Evolutionary conservation across 2,797 vertebrate genomes (phyloP).

Genomic region (Diceros bicornis): DNA sequence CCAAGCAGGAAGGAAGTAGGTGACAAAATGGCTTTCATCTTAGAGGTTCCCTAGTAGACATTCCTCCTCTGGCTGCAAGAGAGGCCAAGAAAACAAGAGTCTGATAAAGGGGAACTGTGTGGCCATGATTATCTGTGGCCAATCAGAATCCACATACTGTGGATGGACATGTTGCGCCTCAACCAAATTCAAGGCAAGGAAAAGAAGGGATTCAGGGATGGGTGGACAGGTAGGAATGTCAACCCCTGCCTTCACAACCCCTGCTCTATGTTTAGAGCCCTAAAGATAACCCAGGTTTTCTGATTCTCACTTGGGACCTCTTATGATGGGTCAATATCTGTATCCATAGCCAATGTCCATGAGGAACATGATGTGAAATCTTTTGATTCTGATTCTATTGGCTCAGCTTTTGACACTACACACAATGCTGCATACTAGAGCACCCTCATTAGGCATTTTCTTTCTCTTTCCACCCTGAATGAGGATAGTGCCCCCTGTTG

Average conservation of each 20-base stretch:
- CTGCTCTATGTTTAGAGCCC: not conserved
- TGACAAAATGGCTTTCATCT: not conserved
- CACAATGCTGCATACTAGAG: not conserved
- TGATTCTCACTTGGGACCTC: not conserved
- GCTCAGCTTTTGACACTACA: not conserved
- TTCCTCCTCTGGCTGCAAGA: not conserved
- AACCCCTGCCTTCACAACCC: too few species aligned
- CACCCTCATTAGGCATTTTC: too few species aligned
- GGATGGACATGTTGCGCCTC: rapidly evolving
- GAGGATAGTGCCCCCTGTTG: not conserved
- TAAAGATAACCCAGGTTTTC: not conserved
- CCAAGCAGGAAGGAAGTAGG: not conserved
- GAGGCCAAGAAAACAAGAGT: not conserved
- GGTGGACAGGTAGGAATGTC: too few species aligned
- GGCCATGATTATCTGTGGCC: not conserved
- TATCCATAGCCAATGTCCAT: too few species aligned
- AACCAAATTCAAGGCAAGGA: not conserved
- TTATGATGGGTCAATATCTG: not conserved
- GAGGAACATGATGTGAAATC: not conserved
- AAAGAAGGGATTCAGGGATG: not conserved
- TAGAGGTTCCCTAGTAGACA: not conserved
- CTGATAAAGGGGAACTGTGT: not conserved
- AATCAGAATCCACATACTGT: not conserved
- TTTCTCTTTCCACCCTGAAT: too few species aligned
- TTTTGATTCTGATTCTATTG: not conserved